Conservation (phyloP, 2,888 invertebrate genomes). For the Phengaris arion region DNA sequence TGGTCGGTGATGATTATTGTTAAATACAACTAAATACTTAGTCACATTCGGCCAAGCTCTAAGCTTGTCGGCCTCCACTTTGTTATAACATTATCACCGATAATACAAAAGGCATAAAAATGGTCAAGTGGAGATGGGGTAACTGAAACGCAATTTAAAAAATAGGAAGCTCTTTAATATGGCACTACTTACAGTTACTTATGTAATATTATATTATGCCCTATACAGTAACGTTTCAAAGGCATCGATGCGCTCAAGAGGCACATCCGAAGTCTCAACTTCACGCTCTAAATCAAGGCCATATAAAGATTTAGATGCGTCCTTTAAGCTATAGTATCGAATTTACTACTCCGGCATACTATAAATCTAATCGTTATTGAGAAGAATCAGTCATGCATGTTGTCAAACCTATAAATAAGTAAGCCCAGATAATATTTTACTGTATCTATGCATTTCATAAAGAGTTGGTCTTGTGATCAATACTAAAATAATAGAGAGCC, state of each 20-base stretch:
- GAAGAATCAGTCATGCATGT: slow-evolving; percentile 4
- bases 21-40: too few species aligned
- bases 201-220: slow-evolving; percentile 41
- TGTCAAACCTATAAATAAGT: neutral
- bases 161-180: slow-evolving; percentile 80
- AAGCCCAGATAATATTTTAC: neutral
- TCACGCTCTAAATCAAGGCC: slow-evolving; percentile 28
- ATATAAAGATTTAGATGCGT: slow-evolving; percentile 23
- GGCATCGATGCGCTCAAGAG: slow-evolving; percentile 21
- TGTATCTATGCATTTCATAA: neutral
- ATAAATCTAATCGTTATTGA: neutral
- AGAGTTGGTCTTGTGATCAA: neutral
- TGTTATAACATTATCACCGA: too few species aligned
- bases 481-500: slow-evolving; percentile 9
- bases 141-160: slow-evolving; percentile 42
- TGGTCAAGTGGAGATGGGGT: neutral
- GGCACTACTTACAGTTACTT: slow-evolving; percentile 73
- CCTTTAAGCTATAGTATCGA: slow-evolving; percentile 11
- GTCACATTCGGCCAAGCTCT: too few species aligned
- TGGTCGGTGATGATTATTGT: too few species aligned
- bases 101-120: neutral
- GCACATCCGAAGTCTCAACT: slow-evolving; percentile 16
- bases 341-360: neutral
- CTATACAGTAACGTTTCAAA: slow-evolving; percentile 34
- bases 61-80: too few species aligned